Base-by-base conservation (phyloP, 1,140 invertebrate species). In the Magallana angulata region DNA sequence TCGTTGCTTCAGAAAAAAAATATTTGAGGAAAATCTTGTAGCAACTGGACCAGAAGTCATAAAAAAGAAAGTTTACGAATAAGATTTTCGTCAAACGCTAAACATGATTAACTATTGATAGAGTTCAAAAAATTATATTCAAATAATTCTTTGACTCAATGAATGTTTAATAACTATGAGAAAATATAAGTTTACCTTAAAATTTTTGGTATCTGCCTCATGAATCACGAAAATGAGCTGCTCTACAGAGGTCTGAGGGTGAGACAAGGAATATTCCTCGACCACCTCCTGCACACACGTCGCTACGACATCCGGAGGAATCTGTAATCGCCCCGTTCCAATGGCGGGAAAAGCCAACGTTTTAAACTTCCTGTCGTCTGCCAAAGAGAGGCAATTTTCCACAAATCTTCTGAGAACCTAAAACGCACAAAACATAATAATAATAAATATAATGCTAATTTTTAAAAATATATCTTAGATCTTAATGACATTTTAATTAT, bases 281-380 rank as follows among this genome's bases (percentile, higher is more conserved):
- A 58, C 58, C 7, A n/a, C 62, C n/a, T 64, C 9, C 30, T 24
- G 18, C 83, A 88, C 80, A 58, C 56, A 59, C 11, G 48, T 36
- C 11, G 87, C 87, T 8, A 89, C 88, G 30, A 87, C 36, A 82
- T 84, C 81, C 2, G 83, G 24, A 60, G 88, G 83, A 71, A 85
- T 87, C n/a, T 82, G 60, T 24, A 89, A 59, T 1, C 14, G 36
- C 71, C 88, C 88, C 14, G 85, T 60, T 24, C 88, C 88, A 57
- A 89, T 57, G 16, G 60, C 85, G 18, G 88, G 88, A 57, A 89
- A 89, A 1, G 88, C 85, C 16, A 89, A 82, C 1, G 30, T 80
- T 64, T 8, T 36, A 7, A 87, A 82, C 1, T 24, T 9, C 57
- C 14, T 57, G 11, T n/a, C 30, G 16, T 85, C 36, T 8, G 85